A percentile compares a stretch with the other conserved stretches of the same genome.
These are phyloP conservation scores for Eospalax fontanierii DNA, from an alignment of 2,797 vertebrate genomes.

Conservation along the genomic window DNA sequence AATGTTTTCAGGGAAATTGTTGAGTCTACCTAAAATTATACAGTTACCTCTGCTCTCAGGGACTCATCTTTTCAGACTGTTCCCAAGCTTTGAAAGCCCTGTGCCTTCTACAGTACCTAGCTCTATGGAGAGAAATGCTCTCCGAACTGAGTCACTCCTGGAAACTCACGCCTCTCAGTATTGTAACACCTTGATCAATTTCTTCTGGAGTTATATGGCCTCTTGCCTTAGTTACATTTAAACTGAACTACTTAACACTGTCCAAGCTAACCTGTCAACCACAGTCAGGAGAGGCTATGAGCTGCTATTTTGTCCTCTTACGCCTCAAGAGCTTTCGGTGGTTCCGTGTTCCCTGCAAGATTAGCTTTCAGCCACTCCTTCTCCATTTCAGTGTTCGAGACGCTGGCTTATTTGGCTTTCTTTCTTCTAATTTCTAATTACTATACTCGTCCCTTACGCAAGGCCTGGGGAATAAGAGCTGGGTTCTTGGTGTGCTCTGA, in stretches of 20 bases:
- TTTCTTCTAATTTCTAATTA: conserved; percentile 38
- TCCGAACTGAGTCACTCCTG: neutral
- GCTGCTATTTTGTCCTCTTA: neutral
- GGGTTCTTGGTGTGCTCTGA: neutral
- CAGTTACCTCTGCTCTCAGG: conserved; percentile 54
- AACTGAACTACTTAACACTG: neutral
- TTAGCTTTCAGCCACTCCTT: neutral
- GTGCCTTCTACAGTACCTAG: neutral
- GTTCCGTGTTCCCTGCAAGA: neutral
- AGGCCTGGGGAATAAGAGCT: neutral
- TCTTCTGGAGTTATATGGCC: neutral
- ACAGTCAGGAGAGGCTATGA: neutral
- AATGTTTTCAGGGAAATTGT: conserved; percentile 67
- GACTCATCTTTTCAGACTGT: conserved; percentile 49
- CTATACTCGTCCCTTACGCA: neutral
- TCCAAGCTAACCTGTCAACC: neutral
- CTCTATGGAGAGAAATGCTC: neutral
- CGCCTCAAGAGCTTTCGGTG: neutral
- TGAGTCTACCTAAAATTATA: conserved; percentile 69
- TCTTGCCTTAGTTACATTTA: conserved; percentile 33
- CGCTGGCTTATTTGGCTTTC: neutral
- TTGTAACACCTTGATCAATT: neutral
- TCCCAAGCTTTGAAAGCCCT: neutral
- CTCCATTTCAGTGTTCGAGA: neutral
- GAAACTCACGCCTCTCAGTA: neutral